Evolutionary conservation across 2,113 vertebrate genomes (phyloP).

Genomic region (Tetrax tetrax): DNA sequence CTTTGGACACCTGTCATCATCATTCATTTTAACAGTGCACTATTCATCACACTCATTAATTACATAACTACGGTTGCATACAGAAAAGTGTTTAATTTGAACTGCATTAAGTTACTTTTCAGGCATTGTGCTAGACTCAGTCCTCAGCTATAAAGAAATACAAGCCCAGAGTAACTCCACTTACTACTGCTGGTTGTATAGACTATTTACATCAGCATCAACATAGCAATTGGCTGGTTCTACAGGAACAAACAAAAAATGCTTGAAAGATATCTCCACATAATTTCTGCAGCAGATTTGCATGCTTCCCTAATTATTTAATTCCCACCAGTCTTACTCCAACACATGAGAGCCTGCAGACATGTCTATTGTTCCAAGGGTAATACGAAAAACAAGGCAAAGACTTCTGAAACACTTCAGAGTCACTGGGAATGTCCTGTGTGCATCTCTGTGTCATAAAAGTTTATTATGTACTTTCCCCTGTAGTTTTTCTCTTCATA

Average conservation of each 20-base stretch:
- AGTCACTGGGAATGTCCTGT: not conserved
- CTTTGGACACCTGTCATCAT: not conserved
- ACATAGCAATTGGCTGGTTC: not conserved
- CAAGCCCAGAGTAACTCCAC: not conserved
- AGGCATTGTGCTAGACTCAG: not conserved
- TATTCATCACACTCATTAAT: not conserved
- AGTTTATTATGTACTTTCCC: not conserved
- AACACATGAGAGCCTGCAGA: not conserved
- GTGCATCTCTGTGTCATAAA: not conserved
- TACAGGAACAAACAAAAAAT: not conserved
- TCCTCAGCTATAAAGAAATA: not conserved
- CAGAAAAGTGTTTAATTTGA: not conserved
- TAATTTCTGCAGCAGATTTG: not conserved
- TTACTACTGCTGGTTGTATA: not conserved
- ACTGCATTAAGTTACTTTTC: not conserved
- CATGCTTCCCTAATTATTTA: not conserved
- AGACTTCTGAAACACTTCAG: not conserved
- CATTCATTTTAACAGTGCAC: not conserved
- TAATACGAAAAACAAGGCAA: not conserved
- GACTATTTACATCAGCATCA: not conserved
- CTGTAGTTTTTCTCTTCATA: not conserved
- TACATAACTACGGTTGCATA: not conserved
- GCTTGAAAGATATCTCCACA: not conserved
- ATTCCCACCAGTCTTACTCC: not conserved
- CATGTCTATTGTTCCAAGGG: not conserved